These are phyloP conservation scores for Marisa cornuarietis DNA, from an alignment of 1,140 invertebrate genomes.

Conservation along the genomic window DNA sequence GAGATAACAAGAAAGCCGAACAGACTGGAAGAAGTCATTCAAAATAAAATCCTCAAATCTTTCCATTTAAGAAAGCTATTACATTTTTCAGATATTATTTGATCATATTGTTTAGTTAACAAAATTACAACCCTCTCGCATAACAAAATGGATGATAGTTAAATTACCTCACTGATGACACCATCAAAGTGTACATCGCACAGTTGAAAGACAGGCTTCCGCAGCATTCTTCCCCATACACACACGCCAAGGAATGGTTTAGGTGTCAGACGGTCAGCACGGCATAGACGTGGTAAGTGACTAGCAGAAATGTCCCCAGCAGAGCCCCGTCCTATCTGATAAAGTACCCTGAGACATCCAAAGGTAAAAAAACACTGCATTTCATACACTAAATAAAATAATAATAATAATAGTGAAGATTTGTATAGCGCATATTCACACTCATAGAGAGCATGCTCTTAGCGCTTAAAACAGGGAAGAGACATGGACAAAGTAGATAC, in stretches of 20 bases:
- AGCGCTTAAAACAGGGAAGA: too few relatives aligned
- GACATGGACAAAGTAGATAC: too few relatives aligned
- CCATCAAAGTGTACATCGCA: not conserved
- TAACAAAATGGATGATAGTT: too few relatives aligned
- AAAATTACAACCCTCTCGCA: too few relatives aligned
- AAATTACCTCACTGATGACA: constrained; percentile 1
- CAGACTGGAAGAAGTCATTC: not conserved
- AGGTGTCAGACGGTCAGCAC: constrained; percentile 19
- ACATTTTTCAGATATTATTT: not conserved
- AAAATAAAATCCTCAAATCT: not conserved
- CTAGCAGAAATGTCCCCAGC: too few relatives aligned
- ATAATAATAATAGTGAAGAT: too few relatives aligned
- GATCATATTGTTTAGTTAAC: not conserved
- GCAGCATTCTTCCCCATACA: constrained; percentile 5
- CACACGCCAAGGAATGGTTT: constrained; percentile 17
- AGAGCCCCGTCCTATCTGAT: too few relatives aligned
- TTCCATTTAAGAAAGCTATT: not conserved
- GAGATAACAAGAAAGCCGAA: not conserved
- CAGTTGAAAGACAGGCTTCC: not conserved
- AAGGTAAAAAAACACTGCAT: too few relatives aligned
- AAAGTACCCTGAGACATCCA: too few relatives aligned
- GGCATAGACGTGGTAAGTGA: constrained; percentile 24
- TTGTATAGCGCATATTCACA: too few relatives aligned
- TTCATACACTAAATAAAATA: too few relatives aligned
- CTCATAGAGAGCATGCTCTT: too few relatives aligned